These are phyloP conservation scores for Charina bottae DNA, from an alignment of 2,113 vertebrate genomes.

Conservation along the genomic window DNA sequence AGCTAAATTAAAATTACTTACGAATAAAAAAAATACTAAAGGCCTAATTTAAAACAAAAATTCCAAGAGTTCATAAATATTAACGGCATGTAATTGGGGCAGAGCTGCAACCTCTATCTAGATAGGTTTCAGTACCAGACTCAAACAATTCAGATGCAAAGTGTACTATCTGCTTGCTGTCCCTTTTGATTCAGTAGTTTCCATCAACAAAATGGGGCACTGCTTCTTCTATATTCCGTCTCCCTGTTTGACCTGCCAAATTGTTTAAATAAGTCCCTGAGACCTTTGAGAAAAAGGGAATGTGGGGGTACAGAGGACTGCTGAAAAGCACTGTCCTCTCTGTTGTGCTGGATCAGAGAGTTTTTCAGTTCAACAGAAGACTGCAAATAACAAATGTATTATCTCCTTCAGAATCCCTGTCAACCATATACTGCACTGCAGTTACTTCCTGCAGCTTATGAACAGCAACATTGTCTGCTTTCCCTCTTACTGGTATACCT, in stretches of 20 bases:
- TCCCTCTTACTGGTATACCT: neutral
- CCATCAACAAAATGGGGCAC: neutral
- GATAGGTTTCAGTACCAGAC: neutral
- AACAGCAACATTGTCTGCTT: neutral
- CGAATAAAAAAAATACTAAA: neutral
- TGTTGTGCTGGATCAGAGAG: neutral
- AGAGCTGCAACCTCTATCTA: neutral
- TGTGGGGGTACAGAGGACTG: neutral
- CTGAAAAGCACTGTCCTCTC: neutral
- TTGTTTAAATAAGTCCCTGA: neutral
- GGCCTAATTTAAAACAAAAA: neutral
- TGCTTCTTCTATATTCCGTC: neutral
- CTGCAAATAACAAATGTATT: neutral
- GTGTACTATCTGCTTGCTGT: neutral
- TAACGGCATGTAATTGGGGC: neutral
- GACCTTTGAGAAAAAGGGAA: neutral
- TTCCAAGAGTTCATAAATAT: neutral
- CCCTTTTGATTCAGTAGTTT: neutral
- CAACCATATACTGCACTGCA: neutral
- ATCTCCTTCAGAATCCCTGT: neutral
- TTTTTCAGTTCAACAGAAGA: neutral
- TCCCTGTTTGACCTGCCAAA: neutral
- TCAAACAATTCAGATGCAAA: neutral
- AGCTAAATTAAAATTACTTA: neutral
- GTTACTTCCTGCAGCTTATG: neutral